Evolutionary conservation across 2,888 invertebrate species (phyloP).

Genomic region (Epicampocera succincta): DNA sequence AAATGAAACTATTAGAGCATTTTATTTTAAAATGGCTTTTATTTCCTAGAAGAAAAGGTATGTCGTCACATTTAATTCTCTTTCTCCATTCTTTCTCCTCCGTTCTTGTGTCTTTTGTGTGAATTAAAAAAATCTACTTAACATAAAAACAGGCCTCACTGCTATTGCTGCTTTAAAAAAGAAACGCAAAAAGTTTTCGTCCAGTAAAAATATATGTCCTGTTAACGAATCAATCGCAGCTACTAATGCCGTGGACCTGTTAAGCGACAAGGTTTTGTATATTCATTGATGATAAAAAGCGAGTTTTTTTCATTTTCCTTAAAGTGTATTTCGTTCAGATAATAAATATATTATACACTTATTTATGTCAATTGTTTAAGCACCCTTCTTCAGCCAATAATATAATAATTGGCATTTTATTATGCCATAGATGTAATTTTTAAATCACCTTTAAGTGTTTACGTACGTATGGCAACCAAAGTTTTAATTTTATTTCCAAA

Average conservation of each 20-base stretch:
- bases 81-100: constrained; percentile 6
- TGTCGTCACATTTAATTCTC: constrained; percentile 1
- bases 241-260: constrained; percentile 71
- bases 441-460: constrained; percentile 49
- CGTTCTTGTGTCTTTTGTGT: constrained; percentile 2
- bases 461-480: constrained; percentile 42
- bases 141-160: constrained; percentile 75
- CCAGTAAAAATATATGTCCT: constrained; percentile 87
- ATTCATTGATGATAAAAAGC: constrained; percentile 70
- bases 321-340: constrained; percentile 45
- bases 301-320: constrained; percentile 12
- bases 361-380: constrained; percentile 31
- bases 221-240: constrained; percentile 82
- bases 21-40: constrained; percentile 36
- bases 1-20: constrained; percentile 57
- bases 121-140: neutral
- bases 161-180: constrained; percentile 89
- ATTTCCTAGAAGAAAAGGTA: constrained; percentile 30
- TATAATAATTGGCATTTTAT: constrained; percentile 6
- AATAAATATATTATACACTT: constrained; percentile 16
- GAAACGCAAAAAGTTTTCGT: constrained; percentile 92
- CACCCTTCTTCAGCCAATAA: constrained; percentile 58
- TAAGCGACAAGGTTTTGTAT: constrained; percentile 79
- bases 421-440: constrained; percentile 44
- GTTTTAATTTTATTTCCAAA: constrained; percentile 11